Evolutionary conservation across 2,888 invertebrate species (phyloP).

Genomic region (Drosophila suboccidentalis): DNA sequence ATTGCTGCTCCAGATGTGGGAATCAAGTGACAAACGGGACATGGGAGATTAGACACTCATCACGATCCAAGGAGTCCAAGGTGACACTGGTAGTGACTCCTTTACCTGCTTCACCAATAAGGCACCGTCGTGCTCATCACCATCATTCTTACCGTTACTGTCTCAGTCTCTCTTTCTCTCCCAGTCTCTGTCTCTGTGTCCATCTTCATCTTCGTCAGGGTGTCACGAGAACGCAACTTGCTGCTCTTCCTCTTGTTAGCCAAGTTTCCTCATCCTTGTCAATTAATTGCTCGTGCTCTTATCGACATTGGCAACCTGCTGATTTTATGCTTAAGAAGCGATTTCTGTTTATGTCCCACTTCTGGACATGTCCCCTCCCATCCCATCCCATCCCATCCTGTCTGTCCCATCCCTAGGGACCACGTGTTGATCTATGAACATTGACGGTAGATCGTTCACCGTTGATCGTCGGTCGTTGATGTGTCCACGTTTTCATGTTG

Average conservation of each 20-base stretch:
- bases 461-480: conserved; percentile 34
- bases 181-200: conserved; percentile 4
- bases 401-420: conserved; percentile 34
- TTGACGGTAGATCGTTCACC: conserved; percentile 43
- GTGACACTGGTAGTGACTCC: conserved; percentile 27
- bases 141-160: conserved; percentile 40
- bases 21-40: conserved; percentile 51
- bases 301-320: conserved; percentile 54
- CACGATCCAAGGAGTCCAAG: conserved; percentile 52
- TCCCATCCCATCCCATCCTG: neutral
- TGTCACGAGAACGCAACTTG: conserved; percentile 53
- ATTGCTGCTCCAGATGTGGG: conserved; percentile 40
- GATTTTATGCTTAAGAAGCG: conserved; percentile 36
- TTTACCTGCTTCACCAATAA: conserved; percentile 54
- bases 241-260: conserved; percentile 14
- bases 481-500: conserved; percentile 59
- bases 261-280: conserved; percentile 40
- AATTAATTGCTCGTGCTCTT: conserved; percentile 66
- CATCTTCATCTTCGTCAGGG: conserved; percentile 26
- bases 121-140: conserved; percentile 69
- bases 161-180: conserved; percentile 28
- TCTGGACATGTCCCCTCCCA: conserved; percentile 6
- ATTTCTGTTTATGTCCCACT: conserved; percentile 36
- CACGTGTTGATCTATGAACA: conserved; percentile 38
- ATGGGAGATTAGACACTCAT: conserved; percentile 62